Evolutionary conservation across 1,140 invertebrate genomes (phyloP).

Genomic region (Drosophila mojavensis): DNA sequence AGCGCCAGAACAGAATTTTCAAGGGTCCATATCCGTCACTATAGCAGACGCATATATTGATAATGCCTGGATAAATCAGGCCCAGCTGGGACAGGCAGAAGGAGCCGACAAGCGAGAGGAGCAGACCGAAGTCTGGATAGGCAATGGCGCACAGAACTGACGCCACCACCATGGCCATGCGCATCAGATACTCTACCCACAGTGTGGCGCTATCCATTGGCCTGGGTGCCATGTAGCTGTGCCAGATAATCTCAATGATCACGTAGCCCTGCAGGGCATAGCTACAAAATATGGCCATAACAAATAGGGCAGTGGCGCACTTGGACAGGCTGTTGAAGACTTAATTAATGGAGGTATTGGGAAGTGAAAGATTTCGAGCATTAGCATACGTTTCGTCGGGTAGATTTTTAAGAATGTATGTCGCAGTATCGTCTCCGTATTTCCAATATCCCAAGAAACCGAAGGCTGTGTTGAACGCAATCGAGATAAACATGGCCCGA

Average conservation of each 20-base stretch:
- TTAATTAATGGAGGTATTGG: too few species aligned
- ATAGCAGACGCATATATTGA: conserved; percentile 52
- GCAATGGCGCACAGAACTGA: conserved; percentile 59
- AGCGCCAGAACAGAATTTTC: conserved; percentile 33
- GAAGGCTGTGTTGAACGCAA: conserved; percentile 42
- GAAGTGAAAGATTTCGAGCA: too few species aligned
- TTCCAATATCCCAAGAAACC: conserved; percentile 63
- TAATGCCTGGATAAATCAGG: conserved; percentile 56
- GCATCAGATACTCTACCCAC: conserved; percentile 39
- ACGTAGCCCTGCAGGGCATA: conserved; percentile 56
- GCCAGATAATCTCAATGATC: conserved; percentile 56
- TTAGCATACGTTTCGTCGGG: conserved; percentile 43
- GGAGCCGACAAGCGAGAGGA: conserved; percentile 57
- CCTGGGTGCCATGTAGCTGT: conserved; percentile 27
- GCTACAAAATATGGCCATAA: conserved; percentile 50
- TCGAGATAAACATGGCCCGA: conserved; percentile 42
- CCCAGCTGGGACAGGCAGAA: conserved; percentile 62
- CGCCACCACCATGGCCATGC: conserved; percentile 53
- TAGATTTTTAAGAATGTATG: conserved; percentile 53
- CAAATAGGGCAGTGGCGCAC: conserved; percentile 27
- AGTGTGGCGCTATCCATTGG: conserved; percentile 8
- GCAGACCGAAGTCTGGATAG: conserved; percentile 51
- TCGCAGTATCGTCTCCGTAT: conserved; percentile 37
- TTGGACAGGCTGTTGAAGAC: conserved; percentile 29
- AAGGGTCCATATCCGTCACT: conserved; percentile 45